A percentile compares a stretch with the other conserved stretches of the same genome.
These are phyloP conservation scores for Drosophila pseudoobscura DNA, from an alignment of 1,140 invertebrate species.

Conservation along the genomic window DNA sequence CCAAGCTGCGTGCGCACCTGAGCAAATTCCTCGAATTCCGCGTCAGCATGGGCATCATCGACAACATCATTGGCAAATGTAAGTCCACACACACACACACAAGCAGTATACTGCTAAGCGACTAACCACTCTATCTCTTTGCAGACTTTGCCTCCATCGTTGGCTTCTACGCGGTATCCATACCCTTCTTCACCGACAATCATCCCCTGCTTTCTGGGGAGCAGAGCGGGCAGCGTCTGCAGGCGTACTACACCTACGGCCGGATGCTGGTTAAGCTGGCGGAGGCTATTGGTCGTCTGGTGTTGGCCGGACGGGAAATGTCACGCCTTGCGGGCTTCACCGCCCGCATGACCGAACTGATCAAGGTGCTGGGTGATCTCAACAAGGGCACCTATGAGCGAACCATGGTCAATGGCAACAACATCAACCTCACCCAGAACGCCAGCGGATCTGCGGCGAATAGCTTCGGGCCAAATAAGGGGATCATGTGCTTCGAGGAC, in stretches of 20 bases:
- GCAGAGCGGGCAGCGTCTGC: conserved; percentile 88
- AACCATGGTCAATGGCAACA: conserved; percentile 90
- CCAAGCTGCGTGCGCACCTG: conserved; percentile 94
- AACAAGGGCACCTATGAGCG: conserved; percentile 93
- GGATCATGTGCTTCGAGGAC: conserved; percentile 93
- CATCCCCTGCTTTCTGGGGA: conserved; percentile 87
- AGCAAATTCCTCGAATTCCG: conserved; percentile 95
- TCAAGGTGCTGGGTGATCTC: conserved; percentile 93
- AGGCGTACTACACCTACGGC: conserved; percentile 97
- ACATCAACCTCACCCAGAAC: conserved; percentile 43
- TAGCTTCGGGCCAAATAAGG: conserved; percentile 87
- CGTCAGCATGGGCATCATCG: conserved; percentile 96
- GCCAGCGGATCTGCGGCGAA: conserved; percentile 31
- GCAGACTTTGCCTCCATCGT: conserved; percentile 96
- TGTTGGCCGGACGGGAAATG: conserved; percentile 96
- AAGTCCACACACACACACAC: conserved; percentile 83
- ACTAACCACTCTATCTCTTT: neutral
- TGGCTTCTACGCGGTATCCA: conserved; percentile 96
- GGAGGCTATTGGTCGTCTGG: conserved; percentile 97
- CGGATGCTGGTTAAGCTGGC: conserved; percentile 98
- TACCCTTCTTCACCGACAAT: conserved; percentile 93
- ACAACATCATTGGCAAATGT: conserved; percentile 99
- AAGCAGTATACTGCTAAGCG: neutral
- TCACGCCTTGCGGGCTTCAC: conserved; percentile 96
- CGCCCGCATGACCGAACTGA: conserved; percentile 94